Conservation (phyloP, 2,888 invertebrate species). For the Thecocarcelia acutangulata region DNA sequence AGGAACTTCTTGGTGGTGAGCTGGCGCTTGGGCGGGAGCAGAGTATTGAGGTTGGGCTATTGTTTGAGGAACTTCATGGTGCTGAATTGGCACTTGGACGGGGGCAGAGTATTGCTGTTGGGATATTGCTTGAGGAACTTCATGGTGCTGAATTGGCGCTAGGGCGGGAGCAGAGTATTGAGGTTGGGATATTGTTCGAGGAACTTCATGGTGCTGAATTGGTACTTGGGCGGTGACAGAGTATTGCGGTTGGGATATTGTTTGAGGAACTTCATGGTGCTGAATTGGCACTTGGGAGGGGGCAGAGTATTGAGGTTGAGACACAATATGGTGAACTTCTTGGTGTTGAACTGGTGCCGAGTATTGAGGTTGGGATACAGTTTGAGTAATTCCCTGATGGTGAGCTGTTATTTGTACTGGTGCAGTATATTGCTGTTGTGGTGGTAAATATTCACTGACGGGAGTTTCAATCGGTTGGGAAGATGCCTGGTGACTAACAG, state of each 20-base stretch:
- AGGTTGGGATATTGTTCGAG: not conserved
- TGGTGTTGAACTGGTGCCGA: slow-evolving; percentile 13
- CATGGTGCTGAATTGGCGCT: slow-evolving; percentile 19
- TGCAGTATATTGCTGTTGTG: slow-evolving; percentile 31
- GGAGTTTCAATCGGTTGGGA: slow-evolving; percentile 28
- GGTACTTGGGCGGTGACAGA: slow-evolving; percentile 23
- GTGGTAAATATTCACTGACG: slow-evolving; percentile 46
- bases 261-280: slow-evolving; percentile 29
- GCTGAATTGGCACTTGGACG: slow-evolving; percentile 3
- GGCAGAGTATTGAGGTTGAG: slow-evolving; percentile 24
- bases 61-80: too few relatives aligned
- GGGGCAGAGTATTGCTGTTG: slow-evolving; percentile 31
- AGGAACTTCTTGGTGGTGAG: slow-evolving; percentile 6
- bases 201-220: not conserved
- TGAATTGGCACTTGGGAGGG: slow-evolving; percentile 25
- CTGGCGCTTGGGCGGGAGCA: slow-evolving; percentile 23
- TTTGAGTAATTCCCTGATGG: slow-evolving; percentile 29
- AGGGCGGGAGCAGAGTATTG: slow-evolving; percentile 36
- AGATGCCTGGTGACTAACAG: not conserved
- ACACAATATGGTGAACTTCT: too few relatives aligned
- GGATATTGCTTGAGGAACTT: slow-evolving; percentile 35
- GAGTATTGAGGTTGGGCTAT: slow-evolving; percentile 19
- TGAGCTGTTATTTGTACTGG: slow-evolving; percentile 18
- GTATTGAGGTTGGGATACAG: slow-evolving; percentile 40
- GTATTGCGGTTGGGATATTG: slow-evolving; percentile 40